Conservation (phyloP, 2,797 vertebrate genomes). For the Tangara arthus region DNA sequence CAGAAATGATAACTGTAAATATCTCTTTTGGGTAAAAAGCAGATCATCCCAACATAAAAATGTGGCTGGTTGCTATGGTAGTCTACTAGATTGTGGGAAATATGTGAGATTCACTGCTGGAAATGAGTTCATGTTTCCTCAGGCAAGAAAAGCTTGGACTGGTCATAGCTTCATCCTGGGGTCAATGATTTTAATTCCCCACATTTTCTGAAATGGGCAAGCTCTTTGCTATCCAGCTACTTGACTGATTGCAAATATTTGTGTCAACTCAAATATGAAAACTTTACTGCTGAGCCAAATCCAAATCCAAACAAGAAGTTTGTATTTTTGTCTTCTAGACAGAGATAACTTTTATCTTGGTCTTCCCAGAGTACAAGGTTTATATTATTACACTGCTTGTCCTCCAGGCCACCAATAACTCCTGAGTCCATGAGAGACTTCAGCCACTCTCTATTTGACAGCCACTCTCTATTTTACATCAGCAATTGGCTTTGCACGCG, state of each 20-base stretch:
- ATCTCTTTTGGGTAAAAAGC: neutral
- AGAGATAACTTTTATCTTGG: neutral
- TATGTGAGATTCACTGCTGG: neutral
- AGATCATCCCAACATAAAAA: neutral
- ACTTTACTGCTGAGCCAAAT: neutral
- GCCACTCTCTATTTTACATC: neutral
- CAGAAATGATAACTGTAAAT: neutral
- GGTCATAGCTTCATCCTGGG: neutral
- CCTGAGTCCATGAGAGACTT: neutral
- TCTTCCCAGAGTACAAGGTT: neutral
- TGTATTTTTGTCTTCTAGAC: neutral
- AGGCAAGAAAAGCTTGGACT: neutral
- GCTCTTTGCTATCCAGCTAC: neutral
- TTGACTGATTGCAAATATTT: neutral
- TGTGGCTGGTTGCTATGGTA: neutral
- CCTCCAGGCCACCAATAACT: neutral
- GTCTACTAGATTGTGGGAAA: neutral
- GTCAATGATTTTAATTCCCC: neutral
- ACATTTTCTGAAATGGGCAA: neutral
- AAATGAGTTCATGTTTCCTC: neutral
- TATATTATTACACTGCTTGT: neutral
- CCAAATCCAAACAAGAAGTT: neutral
- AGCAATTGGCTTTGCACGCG: fast-evolving
- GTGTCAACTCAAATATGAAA: neutral
- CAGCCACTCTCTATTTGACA: neutral